Evolutionary conservation across 2,113 vertebrate genomes (phyloP).

Genomic region (Brienomyrus brachyistius): DNA sequence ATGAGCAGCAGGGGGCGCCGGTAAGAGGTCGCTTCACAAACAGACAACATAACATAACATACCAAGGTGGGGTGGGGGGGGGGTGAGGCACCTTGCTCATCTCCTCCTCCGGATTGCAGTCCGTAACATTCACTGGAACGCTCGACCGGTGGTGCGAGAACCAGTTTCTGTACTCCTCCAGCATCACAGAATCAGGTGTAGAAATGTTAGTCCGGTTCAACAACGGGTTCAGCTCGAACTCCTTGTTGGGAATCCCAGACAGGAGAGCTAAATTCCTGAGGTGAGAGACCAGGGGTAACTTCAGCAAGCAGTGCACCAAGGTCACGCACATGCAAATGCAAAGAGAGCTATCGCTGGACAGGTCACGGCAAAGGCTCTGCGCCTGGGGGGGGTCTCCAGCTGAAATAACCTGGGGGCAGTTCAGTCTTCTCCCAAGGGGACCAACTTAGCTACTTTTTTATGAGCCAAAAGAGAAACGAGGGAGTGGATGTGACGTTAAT

Average conservation of each 20-base stretch:
- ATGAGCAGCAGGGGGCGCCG: not conserved
- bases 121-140: slow-evolving; percentile 34
- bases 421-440: not conserved
- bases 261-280: slow-evolving; percentile 56
- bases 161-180: slow-evolving; percentile 56
- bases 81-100: slow-evolving; percentile 59
- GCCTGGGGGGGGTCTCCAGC: too few relatives aligned
- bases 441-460: not conserved
- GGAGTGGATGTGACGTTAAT: too few relatives aligned
- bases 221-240: slow-evolving; percentile 5
- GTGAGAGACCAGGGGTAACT: not conserved
- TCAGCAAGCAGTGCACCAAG: not conserved
- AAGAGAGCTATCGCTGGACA: not conserved
- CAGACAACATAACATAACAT: not conserved
- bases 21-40: not conserved
- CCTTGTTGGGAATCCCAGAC: not conserved
- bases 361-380: not conserved
- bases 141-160: slow-evolving; percentile 7
- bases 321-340: not conserved
- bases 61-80: not conserved
- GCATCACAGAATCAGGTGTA: slow-evolving; percentile 22
- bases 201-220: slow-evolving; percentile 32
- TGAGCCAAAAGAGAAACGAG: too few relatives aligned
- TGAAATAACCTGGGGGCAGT: not conserved
- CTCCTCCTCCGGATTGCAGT: slow-evolving; percentile 57